A percentile compares a stretch with the other conserved stretches of the same genome.
phyloP scores from a whole-genome alignment of 64 coral and sea anemone genomes.

The Cladopsammia gracilis region DNA sequence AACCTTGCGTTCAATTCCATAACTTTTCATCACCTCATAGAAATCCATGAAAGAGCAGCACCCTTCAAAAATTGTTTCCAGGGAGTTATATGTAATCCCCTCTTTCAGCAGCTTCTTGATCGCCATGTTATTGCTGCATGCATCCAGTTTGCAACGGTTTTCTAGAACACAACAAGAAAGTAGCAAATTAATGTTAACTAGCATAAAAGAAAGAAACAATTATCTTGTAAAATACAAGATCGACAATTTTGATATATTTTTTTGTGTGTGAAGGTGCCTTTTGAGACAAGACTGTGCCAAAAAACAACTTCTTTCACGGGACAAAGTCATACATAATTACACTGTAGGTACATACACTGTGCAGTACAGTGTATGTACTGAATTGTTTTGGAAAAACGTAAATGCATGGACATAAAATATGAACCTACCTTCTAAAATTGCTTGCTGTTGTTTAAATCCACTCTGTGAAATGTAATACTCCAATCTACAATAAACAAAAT shows the following conservation, averaged over 20 bases:
- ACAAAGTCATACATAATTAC: too few relatives aligned
- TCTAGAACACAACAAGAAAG: constrained; percentile 47
- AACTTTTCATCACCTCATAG: constrained; percentile 80
- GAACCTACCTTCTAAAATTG: constrained; percentile 89
- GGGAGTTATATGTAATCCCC: constrained; percentile 85
- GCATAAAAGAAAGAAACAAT: too few relatives aligned
- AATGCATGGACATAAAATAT: too few relatives aligned
- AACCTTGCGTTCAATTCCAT: constrained; percentile 91
- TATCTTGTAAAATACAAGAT: too few relatives aligned
- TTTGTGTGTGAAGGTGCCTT: too few relatives aligned
- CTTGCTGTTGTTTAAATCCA: constrained; percentile 75
- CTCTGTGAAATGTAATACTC: constrained; percentile 77
- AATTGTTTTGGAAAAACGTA: not conserved
- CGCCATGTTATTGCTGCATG: constrained; percentile 84
- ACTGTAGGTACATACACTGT: too few relatives aligned
- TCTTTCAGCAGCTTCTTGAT: constrained; percentile 79
- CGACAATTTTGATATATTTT: too few relatives aligned
- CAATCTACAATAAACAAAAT: constrained; percentile 49
- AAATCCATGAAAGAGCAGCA: too few relatives aligned
- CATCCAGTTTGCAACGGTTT: constrained; percentile 84
- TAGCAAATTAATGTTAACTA: not conserved
- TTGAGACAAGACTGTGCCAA: too few relatives aligned
- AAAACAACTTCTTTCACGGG: too few relatives aligned
- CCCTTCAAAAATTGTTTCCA: too few relatives aligned
- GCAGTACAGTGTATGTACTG: too few relatives aligned